Conservation (phyloP, 2,797 vertebrate species). For the Microctenopoma stevenorrisi region DNA sequence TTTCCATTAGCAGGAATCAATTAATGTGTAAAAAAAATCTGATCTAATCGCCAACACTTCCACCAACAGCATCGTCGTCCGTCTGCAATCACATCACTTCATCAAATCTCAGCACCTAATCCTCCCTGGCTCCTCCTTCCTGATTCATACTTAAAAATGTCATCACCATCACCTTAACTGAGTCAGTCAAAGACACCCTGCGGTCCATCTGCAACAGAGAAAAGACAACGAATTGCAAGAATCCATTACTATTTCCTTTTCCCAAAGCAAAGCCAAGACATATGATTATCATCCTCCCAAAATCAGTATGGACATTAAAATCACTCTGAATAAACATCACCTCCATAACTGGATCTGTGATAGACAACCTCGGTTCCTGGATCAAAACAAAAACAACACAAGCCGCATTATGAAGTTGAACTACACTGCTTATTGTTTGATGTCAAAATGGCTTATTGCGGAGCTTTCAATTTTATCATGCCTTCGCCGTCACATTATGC, state of each 20-base stretch:
- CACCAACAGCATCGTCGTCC: neutral
- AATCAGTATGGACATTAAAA: neutral
- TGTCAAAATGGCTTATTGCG: neutral
- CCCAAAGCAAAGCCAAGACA: conserved; percentile 3
- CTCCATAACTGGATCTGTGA: conserved; percentile 31
- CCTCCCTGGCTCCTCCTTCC: neutral
- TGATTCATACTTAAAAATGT: neutral
- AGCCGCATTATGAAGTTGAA: neutral
- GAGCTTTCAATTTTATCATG: neutral
- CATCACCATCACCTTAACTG: conserved; percentile 52
- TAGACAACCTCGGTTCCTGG: conserved; percentile 40
- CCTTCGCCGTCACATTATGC: too few relatives aligned
- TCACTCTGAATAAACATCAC: conserved; percentile 11
- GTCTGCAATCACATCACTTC: neutral
- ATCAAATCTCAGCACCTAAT: neutral
- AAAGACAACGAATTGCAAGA: conserved; percentile 17
- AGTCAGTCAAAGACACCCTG: conserved; percentile 56
- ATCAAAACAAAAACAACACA: conserved; percentile 37
- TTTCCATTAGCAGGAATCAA: neutral
- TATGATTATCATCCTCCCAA: neutral
- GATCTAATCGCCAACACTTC: neutral
- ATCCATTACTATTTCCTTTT: neutral
- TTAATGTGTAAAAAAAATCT: neutral
- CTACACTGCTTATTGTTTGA: neutral
- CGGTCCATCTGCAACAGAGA: conserved; percentile 57